These are phyloP conservation scores for Nipponacmea schrenckii DNA, from an alignment of 2,888 invertebrate genomes.

Conservation along the genomic window DNA sequence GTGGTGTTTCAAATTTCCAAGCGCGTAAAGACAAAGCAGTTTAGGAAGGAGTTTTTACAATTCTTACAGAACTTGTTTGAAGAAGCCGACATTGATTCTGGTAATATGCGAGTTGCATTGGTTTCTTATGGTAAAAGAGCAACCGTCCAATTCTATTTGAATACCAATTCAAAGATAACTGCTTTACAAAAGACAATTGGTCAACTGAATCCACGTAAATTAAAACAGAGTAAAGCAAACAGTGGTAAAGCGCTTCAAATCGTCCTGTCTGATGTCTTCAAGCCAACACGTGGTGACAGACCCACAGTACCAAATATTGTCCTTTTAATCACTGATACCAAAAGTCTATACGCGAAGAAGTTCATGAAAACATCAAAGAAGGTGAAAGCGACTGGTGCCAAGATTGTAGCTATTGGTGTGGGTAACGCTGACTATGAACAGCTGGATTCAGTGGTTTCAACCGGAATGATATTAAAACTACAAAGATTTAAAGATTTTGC, in stretches of 20 bases:
- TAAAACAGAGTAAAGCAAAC: constrained; percentile 28
- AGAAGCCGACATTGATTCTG: constrained; percentile 39
- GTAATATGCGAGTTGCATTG: constrained; percentile 50
- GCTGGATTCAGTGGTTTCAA: constrained; percentile 33
- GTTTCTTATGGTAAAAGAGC: constrained; percentile 60
- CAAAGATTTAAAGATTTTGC: too few species aligned
- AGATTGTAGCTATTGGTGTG: constrained; percentile 44
- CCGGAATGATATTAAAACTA: background rate
- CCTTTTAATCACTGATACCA: constrained; percentile 50
- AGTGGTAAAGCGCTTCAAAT: constrained; percentile 29
- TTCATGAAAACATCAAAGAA: constrained; percentile 42
- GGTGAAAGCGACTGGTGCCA: constrained; percentile 41
- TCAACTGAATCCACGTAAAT: constrained; percentile 26
- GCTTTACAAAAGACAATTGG: constrained; percentile 23
- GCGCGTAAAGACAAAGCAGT: constrained; percentile 32
- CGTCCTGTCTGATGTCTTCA: constrained; percentile 34
- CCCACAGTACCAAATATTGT: constrained; percentile 46
- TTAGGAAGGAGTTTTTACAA: constrained; percentile 37
- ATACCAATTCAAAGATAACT: constrained; percentile 27
- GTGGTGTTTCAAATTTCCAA: constrained; percentile 44
- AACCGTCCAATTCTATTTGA: constrained; percentile 33
- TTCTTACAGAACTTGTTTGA: constrained; percentile 40
- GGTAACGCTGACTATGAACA: constrained; percentile 29
- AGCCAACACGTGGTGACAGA: constrained; percentile 30
- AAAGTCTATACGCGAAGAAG: constrained; percentile 30